Evolutionary conservation across 2,797 vertebrate genomes (phyloP).

Genomic region (Choloepus didactylus): DNA sequence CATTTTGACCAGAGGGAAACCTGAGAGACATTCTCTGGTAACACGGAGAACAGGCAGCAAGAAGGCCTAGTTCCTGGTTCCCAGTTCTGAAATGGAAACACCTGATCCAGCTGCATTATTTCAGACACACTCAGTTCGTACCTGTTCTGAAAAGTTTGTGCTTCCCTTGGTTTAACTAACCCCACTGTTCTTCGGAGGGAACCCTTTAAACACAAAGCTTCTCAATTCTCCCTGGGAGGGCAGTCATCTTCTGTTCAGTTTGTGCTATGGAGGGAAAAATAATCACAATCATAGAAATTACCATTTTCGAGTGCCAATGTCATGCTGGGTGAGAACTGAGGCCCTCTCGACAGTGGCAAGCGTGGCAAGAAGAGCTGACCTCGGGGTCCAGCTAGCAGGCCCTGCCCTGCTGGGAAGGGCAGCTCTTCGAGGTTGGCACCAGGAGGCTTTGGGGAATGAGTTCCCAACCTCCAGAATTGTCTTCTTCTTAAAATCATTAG

Average conservation of each 20-base stretch:
- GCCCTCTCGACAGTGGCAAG: neutral
- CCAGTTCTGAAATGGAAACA: neutral
- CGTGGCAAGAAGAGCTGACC: neutral
- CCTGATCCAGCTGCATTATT: neutral
- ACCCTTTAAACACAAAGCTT: neutral
- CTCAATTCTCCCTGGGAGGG: neutral
- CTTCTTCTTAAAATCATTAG: constrained; percentile 47
- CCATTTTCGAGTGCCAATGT: neutral
- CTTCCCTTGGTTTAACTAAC: neutral
- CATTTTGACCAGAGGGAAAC: constrained; percentile 60
- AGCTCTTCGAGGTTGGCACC: neutral
- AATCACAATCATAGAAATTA: neutral
- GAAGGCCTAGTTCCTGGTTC: neutral
- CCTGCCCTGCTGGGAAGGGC: neutral
- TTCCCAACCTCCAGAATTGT: neutral
- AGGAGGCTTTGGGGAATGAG: neutral
- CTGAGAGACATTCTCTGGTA: neutral
- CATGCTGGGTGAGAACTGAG: neutral
- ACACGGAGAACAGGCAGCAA: neutral
- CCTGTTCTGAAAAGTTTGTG: neutral
- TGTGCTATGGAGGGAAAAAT: neutral
- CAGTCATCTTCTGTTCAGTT: constrained; percentile 39
- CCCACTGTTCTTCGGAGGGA: neutral
- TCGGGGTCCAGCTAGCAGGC: neutral
- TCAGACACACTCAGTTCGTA: neutral